These are phyloP conservation scores for Drosophila recens DNA, from an alignment of 2,888 invertebrate species.

Conservation along the genomic window DNA sequence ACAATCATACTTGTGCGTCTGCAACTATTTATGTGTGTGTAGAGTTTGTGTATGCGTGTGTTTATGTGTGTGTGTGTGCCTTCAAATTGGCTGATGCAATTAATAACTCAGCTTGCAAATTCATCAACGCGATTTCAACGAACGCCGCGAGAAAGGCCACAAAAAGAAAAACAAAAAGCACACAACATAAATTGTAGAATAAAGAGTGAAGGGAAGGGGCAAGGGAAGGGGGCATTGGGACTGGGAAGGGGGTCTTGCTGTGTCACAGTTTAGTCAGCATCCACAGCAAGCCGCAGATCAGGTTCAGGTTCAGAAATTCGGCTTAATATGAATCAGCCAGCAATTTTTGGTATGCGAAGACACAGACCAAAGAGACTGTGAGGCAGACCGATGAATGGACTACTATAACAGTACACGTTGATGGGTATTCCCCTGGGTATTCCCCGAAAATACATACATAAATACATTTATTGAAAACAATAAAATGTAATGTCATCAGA, in stretches of 20 bases:
- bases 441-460: not conserved
- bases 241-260: not conserved
- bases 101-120: slow-evolving; percentile 58
- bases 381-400: not conserved
- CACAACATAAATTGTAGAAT: slow-evolving; percentile 13
- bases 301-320: slow-evolving; percentile 16
- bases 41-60: slow-evolving; percentile 8
- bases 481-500: no score
- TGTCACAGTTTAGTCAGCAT: slow-evolving; percentile 21
- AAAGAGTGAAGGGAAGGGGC: not conserved
- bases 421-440: slow-evolving; percentile 16
- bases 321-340: slow-evolving; percentile 19
- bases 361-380: not conserved
- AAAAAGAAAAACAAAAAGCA: slow-evolving; percentile 22
- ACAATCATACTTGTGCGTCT: not conserved
- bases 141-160: slow-evolving; percentile 42
- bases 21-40: slow-evolving; percentile 10
- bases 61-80: slow-evolving; percentile 19
- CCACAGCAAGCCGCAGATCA: slow-evolving; percentile 12
- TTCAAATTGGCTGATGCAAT: slow-evolving; percentile 65
- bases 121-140: slow-evolving; percentile 47
- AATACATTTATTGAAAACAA: not conserved
- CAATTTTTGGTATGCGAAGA: not conserved
- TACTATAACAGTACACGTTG: not conserved
- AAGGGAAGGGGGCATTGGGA: no score